Base-by-base conservation (phyloP, 2,888 invertebrate species). In the Formica aserva region DNA sequence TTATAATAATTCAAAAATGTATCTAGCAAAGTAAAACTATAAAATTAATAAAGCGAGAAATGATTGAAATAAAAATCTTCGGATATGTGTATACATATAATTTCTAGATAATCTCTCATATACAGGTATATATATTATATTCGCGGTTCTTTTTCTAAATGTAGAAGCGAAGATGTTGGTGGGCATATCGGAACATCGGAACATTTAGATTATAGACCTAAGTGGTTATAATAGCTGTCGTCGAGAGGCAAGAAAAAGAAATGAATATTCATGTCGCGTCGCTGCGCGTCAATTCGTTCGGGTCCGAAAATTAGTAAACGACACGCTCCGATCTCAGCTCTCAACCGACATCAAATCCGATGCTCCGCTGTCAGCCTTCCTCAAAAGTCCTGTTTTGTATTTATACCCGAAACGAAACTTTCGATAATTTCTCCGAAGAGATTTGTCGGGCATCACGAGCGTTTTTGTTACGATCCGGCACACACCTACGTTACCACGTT, bases 211-310 rank as follows among this genome's bases (percentile, higher is more conserved):
- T 78, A 78, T 78, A 78, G 60, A 45, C 60, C 75, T 78, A 78
- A 78, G 75, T 78, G 78, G 75, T 26, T 78, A 74, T 78, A 78
- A 78, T 78, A 78, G 78, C 78, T 78, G 78, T 78, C 78, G 57
- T 72, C 78, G 75, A 32, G 75, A 18, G 32, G 74, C 41, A 78
- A 77, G 41, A 65, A 62, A 80, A 63, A 80, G 77, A 65, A 82
- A 82, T 57, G 80, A 65, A 82, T 78, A 82, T 78, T 80, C 80
- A 78, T 77, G 26, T 78, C 57, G 57, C 55, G 35, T 81, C 52
- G 48, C 63, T 22, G 60, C 45, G 45, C 76, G 80, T 71, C 80
- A 74, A 62, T 76, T 78, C 41, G 76, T 45, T 63, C 52, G 63
- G 38, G 48, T 41, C 41, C 78, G n/a, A 45, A 78, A 78, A 78